These are phyloP conservation scores for Emmelina monodactyla DNA, from an alignment of 2,888 invertebrate species.

Conservation along the genomic window DNA sequence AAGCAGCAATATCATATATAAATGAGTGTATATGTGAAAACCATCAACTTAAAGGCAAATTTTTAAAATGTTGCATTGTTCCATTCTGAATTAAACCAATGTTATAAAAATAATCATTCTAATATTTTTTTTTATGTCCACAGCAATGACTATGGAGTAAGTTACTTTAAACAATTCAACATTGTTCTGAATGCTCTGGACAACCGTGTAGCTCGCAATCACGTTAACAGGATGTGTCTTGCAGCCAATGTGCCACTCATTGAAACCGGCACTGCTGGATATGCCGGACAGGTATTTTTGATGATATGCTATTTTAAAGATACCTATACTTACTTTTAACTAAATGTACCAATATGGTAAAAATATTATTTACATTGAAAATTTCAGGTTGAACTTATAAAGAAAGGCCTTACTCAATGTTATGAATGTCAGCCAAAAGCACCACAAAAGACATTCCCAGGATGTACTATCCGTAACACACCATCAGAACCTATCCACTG, in stretches of 20 bases:
- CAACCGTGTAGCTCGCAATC: conserved; percentile 94
- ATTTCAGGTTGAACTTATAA: conserved; percentile 80
- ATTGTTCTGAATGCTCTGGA: conserved; percentile 97
- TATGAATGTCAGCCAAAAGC: conserved; percentile 96
- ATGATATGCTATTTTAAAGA: background rate
- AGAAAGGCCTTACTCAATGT: conserved; percentile 89
- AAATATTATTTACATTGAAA: no score
- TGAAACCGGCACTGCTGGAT: conserved; percentile 98
- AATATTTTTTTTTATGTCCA: no score
- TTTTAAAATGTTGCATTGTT: no score
- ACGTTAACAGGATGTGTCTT: conserved; percentile 98
- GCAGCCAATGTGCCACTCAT: conserved; percentile 93
- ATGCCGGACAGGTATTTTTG: conserved; percentile 80
- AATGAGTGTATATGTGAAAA: no score
- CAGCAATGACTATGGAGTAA: conserved; percentile 88
- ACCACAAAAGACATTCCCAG: conserved; percentile 92
- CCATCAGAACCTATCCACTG: conserved; percentile 99
- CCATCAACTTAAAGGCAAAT: no score
- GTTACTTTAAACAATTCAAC: conserved; percentile 90
- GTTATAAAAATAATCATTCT: no score
- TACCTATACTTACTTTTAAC: conserved; percentile 1
- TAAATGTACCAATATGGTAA: no score
- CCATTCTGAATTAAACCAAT: no score
- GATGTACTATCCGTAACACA: conserved; percentile 98
- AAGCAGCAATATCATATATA: no score